Evolutionary conservation across 2,797 vertebrate species (phyloP), one percentile per base, ranked within the genome.

Genomic region (Syngnathus rostellatus): DNA sequence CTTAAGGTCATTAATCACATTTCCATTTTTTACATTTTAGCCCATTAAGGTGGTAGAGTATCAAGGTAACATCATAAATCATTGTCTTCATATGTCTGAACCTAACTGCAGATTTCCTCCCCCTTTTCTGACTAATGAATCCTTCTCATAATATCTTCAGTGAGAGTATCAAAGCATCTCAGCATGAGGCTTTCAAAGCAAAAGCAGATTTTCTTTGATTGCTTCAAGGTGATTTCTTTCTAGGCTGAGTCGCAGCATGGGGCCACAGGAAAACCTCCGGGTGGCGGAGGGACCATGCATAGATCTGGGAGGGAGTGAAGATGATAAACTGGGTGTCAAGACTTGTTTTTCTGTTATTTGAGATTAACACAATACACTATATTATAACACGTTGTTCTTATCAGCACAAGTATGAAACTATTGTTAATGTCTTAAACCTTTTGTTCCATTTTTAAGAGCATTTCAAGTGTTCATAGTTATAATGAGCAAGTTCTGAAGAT

Each of bases 281-380:
- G 70, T 66, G 78, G 64, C 68, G 6, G 37, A 57, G 67, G 82
- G 82, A 84, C 85, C 85, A 79, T 85, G 84, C 86, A 68, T 31
- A 68, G 14, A 43, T n/a, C 17, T 62, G 39, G 11, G 19, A n/a
- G 72, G 79, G 77, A 68, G 12, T 38, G 71, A 62, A n/a, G 39
- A 37, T 16, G 25, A 57, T 37, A 12, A 57, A 57, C 6, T 57
- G 25, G 37, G 23, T 54, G 21, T 3, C 21, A 25, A 23, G 23
- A 9, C 23, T 23, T 5, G 21, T 25, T 54, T 54, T 14, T 17
- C 8, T 41, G 38, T 60, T 21, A 8, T 38, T 60, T 12, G 11
- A 54, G 16, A 25, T 54, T 17, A 23, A 54, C 53, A 54, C 21
- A 54, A 25, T 54, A 5, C 53, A 55, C 53, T 31, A 16, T 31